Base-by-base conservation (phyloP, 2,113 vertebrate genomes). In the Brachypodius melanocephalos region DNA sequence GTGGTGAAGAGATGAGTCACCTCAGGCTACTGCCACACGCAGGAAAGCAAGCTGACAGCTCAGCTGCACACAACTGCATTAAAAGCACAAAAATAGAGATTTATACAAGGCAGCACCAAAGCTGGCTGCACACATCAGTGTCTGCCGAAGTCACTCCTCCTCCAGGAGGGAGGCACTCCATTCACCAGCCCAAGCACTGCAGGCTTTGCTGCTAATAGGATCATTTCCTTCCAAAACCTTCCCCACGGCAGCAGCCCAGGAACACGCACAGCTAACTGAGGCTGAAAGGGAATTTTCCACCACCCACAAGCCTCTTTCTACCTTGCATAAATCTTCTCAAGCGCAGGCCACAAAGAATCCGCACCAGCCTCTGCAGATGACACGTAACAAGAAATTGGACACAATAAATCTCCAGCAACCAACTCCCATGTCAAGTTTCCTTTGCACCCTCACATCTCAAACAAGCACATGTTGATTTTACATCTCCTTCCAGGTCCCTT, bases 261-360 rank as follows among this genome's bases (percentile, higher is more conserved):
- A 89, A 93, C 80, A 92, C 0, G 16, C 76, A 68, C 52, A 45
- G 52, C 81, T 91, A 84, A 95, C 59, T 89, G 10, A 26, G 68
- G 93, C 85, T 84, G 88, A 90, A 93, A 74, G 73, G 94, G 89
- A 91, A 94, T 95, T 94, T 96, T 95, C 81, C 89, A 96, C 90
- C 68, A 63, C 67, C 81, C 59, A 69, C 93, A 90, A 69, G 24
- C 75, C 48, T 80, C 78, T 43, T 91, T 81, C 72, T 86, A 52
- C 88, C 63, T 76, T 43, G 26, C 67, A 76, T 68, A 94, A 81
- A 85, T 85, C 89, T 74, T 71, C 63, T 69, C 58, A 85, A 57
- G 85, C 5, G 0, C 17, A 48, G 49, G 68, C 63, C 38, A 36
- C 49, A 62, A 88, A 78, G 69, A 78, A 91, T 68, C 36, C 0